Evolutionary conservation across 1,140 invertebrate species (phyloP).

Genomic region (Drosophila pallidifrons): DNA sequence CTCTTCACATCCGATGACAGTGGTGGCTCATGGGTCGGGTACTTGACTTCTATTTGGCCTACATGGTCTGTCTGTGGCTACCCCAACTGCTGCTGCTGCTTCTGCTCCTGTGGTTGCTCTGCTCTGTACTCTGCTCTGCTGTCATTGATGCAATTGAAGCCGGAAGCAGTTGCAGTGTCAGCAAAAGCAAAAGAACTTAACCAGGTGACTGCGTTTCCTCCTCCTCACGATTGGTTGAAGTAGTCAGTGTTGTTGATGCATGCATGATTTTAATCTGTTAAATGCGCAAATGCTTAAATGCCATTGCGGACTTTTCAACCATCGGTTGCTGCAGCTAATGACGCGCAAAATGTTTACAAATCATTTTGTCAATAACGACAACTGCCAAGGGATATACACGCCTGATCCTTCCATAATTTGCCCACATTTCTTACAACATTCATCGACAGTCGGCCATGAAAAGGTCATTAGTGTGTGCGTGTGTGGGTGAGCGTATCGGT

Average conservation of each 20-base stretch:
- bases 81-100: background rate
- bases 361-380: constrained; percentile 81
- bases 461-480: constrained; percentile 75
- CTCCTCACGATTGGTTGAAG: background rate
- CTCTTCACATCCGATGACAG: constrained; percentile 40
- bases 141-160: constrained; percentile 76
- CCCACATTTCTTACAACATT: constrained; percentile 82
- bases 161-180: constrained; percentile 78
- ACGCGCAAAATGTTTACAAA: constrained; percentile 84
- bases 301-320: constrained; percentile 26
- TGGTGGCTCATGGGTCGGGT: constrained; percentile 22
- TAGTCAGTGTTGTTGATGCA: constrained; percentile 44
- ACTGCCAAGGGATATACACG: constrained; percentile 50
- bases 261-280: constrained; percentile 81
- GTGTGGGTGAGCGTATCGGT: constrained; percentile 45
- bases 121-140: too few relatives aligned
- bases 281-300: constrained; percentile 62
- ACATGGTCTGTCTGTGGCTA: constrained; percentile 13
- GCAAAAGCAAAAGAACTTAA: constrained; percentile 57
- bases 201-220: constrained; percentile 52
- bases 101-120: background rate
- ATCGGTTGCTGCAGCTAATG: constrained; percentile 70
- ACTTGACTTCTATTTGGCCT: constrained; percentile 33
- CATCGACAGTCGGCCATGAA: constrained; percentile 78
- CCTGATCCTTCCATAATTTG: constrained; percentile 73